Conservation (phyloP, 2,113 vertebrate species). For the Dendrocopos noguchii region DNA sequence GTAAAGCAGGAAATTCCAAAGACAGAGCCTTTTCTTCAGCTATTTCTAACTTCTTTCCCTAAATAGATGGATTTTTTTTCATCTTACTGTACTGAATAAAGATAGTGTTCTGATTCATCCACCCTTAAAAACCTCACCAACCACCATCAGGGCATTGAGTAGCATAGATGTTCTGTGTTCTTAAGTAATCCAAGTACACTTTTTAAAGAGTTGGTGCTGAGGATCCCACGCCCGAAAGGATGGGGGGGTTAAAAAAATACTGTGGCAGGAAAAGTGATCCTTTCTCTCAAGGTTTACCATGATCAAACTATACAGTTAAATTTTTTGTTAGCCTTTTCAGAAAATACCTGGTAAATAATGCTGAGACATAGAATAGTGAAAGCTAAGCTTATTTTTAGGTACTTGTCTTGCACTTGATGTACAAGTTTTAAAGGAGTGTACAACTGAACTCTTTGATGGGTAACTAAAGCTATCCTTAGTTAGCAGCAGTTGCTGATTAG, state of each 20-base stretch:
- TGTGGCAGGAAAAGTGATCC: neutral
- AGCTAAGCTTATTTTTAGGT: neutral
- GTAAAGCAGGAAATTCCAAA: constrained; percentile 42
- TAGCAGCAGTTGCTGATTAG: neutral
- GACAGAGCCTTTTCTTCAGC: neutral
- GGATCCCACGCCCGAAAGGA: neutral
- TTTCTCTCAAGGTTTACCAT: neutral
- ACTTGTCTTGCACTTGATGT: neutral
- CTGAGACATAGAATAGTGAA: neutral
- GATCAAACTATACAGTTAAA: neutral
- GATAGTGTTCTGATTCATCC: constrained; percentile 54
- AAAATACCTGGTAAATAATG: neutral
- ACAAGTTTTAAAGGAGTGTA: neutral
- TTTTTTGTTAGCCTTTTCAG: neutral
- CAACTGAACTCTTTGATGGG: neutral
- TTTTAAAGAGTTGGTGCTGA: neutral
- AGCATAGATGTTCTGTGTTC: constrained; percentile 39
- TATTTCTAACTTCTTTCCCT: constrained; percentile 10
- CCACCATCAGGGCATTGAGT: neutral
- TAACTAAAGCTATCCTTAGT: neutral
- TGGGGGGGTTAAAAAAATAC: neutral
- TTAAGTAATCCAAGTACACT: constrained; percentile 15
- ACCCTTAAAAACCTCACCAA: constrained; percentile 21
- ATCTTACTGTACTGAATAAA: constrained; percentile 37
- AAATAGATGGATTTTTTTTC: neutral